Percentiles rank a stretch among this genome's conserved stretches.
Conservation (phyloP, 2,888 invertebrate species). For the Drosophila affinis region DNA sequence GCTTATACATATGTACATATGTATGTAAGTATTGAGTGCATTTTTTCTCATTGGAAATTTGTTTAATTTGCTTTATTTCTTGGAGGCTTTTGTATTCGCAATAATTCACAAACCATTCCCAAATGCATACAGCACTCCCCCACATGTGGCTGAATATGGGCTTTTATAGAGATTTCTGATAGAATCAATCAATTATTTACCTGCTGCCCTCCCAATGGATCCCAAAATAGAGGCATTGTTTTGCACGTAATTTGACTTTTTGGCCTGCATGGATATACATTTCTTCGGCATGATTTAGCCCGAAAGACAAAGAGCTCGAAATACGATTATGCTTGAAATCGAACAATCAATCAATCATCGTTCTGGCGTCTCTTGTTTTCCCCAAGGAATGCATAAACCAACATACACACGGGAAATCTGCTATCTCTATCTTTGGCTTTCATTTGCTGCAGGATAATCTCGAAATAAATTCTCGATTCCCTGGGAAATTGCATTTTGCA, state of each 20-base stretch:
- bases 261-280: constrained; percentile 1
- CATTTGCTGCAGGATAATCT: background rate
- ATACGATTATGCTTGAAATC: constrained; percentile 2
- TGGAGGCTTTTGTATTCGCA: constrained; percentile 9
- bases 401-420: too few relatives aligned
- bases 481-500: constrained; percentile 25
- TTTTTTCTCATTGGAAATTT: background rate
- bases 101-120: constrained; percentile 9
- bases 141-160: background rate
- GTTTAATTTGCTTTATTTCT: background rate
- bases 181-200: constrained; percentile 13
- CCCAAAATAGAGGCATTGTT: background rate
- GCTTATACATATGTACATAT: background rate
- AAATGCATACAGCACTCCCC: background rate
- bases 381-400: too few relatives aligned
- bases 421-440: too few relatives aligned
- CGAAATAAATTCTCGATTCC: constrained; percentile 10
- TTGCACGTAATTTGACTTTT: constrained; percentile 1
- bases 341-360: constrained; percentile 39
- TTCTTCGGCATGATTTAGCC: constrained; percentile 26
- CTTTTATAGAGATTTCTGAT: background rate
- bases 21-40: too few relatives aligned
- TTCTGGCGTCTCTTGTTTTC: background rate
- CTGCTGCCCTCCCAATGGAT: background rate
- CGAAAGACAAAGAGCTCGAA: background rate